These are phyloP conservation scores for Lingula anatina DNA, from an alignment of 2,888 invertebrate species.

Conservation along the genomic window DNA sequence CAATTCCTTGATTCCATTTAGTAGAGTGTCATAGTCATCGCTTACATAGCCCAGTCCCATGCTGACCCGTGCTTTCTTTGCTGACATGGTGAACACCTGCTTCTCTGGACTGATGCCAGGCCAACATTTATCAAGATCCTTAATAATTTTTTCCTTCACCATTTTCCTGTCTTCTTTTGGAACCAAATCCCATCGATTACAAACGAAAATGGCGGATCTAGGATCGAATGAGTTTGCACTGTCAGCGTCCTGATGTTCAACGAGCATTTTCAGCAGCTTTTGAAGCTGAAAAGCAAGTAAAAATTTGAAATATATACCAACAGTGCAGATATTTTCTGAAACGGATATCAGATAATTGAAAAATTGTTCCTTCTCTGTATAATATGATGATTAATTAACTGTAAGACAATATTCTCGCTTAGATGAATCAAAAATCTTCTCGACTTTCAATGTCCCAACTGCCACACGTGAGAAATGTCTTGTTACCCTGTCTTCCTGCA, in stretches of 20 bases:
- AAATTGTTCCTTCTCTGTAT: too few species aligned
- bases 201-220: constrained; percentile 34
- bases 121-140: constrained; percentile 26
- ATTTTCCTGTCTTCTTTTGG: constrained; percentile 16
- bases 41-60: constrained; percentile 24
- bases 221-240: constrained; percentile 17
- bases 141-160: constrained; percentile 24
- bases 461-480: too few species aligned
- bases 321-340: too few species aligned
- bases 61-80: constrained; percentile 14
- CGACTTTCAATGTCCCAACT: too few species aligned
- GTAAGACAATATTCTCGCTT: too few species aligned
- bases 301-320: not conserved
- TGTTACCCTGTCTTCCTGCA: constrained; percentile 43
- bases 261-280: constrained; percentile 10
- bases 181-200: constrained; percentile 37
- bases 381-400: too few species aligned
- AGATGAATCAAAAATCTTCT: too few species aligned
- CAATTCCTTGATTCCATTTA: constrained; percentile 25
- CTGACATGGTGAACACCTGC: constrained; percentile 28
- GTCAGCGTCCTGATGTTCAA: constrained; percentile 7
- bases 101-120: constrained; percentile 22
- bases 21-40: constrained; percentile 18
- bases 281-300: constrained; percentile 8
- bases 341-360: too few species aligned